A percentile compares a stretch with the other conserved stretches of the same genome.
Evolutionary conservation across 2,797 vertebrate genomes (phyloP).

Genomic region (Chromobotia macracanthus): DNA sequence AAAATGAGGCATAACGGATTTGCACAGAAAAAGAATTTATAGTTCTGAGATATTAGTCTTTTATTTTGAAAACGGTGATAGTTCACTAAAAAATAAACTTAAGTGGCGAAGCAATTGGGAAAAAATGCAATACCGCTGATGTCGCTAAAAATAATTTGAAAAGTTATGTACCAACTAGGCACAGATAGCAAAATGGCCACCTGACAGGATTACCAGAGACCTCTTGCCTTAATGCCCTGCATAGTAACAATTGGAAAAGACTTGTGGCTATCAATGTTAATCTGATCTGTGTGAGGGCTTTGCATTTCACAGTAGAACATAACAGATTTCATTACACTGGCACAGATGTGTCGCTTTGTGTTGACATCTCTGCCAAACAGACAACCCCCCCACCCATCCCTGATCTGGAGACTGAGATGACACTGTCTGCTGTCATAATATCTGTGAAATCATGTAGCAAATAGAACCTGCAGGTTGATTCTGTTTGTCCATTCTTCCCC

Average conservation of each 20-base stretch:
- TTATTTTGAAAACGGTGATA: no score
- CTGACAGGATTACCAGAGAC: not conserved
- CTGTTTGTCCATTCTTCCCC: slow-evolving; percentile 24
- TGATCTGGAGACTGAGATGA: slow-evolving; percentile 44
- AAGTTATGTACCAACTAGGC: not conserved
- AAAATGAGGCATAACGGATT: no score
- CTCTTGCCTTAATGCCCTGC: not conserved
- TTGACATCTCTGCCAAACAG: slow-evolving; percentile 30
- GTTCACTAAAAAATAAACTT: no score
- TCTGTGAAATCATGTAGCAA: slow-evolving; percentile 41
- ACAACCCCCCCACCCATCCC: not conserved
- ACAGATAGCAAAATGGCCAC: not conserved
- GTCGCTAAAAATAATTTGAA: not conserved
- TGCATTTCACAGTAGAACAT: slow-evolving; percentile 9
- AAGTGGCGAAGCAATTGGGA: no score
- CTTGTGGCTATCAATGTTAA: slow-evolving; percentile 5
- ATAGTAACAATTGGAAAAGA: not conserved
- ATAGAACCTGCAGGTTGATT: slow-evolving; percentile 51
- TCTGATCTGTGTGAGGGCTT: slow-evolving; percentile 24
- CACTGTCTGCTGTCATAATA: slow-evolving; percentile 38
- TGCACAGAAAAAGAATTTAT: no score
- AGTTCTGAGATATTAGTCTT: no score
- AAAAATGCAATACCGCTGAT: not conserved
- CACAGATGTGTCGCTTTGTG: slow-evolving; percentile 24
- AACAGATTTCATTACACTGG: slow-evolving; percentile 45